Evolutionary conservation across 2,113 vertebrate genomes (phyloP).

Genomic region (Vimba vimba): DNA sequence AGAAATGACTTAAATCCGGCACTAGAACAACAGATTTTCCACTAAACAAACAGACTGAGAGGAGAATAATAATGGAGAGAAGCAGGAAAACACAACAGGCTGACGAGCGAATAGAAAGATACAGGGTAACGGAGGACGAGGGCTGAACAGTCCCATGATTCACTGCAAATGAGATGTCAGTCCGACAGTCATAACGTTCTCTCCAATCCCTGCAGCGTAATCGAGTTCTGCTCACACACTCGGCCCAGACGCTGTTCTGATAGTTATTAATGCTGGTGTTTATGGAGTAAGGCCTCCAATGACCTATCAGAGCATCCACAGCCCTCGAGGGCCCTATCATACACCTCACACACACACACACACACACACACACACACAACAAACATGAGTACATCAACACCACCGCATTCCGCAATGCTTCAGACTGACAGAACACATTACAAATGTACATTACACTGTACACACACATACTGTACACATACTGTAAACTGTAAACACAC

Average conservation of each 20-base stretch:
- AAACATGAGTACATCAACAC: background rate
- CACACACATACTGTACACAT: too few species aligned
- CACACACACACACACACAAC: background rate
- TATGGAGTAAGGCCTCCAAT: conserved; percentile 68
- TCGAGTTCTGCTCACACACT: conserved; percentile 73
- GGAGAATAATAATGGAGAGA: conserved; percentile 8
- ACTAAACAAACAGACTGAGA: background rate
- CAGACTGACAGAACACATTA: background rate
- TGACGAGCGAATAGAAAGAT: conserved; percentile 1
- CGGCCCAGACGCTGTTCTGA: conserved; percentile 39
- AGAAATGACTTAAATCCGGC: background rate
- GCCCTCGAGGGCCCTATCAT: conserved; percentile 55
- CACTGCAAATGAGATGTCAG: conserved; percentile 82
- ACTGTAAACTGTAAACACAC: too few species aligned
- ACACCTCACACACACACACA: background rate
- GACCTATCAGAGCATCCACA: conserved; percentile 62
- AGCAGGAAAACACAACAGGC: conserved; percentile 30
- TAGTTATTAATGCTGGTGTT: conserved; percentile 73
- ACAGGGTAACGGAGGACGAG: conserved; percentile 10
- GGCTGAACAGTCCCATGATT: conserved; percentile 70
- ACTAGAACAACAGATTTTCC: background rate
- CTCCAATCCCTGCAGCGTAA: conserved; percentile 71
- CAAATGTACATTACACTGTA: background rate
- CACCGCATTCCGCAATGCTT: background rate
- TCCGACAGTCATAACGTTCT: conserved; percentile 74